phyloP scores from a whole-genome alignment of 2,797 vertebrate genomes.

The Muraenolepis orangiensis region DNA sequence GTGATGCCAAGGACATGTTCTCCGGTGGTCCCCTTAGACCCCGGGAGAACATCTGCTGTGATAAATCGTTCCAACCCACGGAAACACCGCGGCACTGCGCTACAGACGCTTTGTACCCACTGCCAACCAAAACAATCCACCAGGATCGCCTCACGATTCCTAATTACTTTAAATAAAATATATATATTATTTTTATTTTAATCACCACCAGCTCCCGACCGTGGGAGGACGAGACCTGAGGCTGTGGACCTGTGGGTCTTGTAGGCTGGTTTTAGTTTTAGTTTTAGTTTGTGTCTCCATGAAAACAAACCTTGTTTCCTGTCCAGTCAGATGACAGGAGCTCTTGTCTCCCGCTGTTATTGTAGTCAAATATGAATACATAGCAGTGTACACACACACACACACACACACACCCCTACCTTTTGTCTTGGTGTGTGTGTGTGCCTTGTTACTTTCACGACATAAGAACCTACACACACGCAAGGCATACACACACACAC shows the following conservation, averaged over 20 bases:
- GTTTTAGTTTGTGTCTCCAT: neutral
- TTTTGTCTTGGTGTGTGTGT: neutral
- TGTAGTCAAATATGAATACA: constrained; percentile 63
- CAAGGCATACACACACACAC: no score
- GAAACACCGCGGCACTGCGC: neutral
- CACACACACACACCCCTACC: no score
- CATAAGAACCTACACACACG: neutral
- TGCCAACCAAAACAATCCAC: neutral
- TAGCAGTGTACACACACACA: constrained; percentile 31
- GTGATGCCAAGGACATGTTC: neutral
- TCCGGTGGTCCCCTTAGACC: neutral
- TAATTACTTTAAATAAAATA: no score
- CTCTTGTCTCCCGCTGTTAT: constrained; percentile 57
- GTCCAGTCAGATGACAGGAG: constrained; percentile 27
- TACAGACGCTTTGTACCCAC: neutral
- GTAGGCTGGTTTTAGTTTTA: no score
- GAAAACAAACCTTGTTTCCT: neutral
- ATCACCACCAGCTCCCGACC: no score
- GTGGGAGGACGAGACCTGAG: no score
- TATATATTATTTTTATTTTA: no score
- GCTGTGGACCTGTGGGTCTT: no score
- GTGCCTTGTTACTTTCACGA: no score
- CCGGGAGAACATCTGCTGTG: neutral
- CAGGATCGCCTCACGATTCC: neutral
- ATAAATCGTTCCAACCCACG: neutral